Evolutionary conservation across 2,888 invertebrate species (phyloP), one percentile per base, ranked within the genome.

Genomic region (Heteromurus nitidus): DNA sequence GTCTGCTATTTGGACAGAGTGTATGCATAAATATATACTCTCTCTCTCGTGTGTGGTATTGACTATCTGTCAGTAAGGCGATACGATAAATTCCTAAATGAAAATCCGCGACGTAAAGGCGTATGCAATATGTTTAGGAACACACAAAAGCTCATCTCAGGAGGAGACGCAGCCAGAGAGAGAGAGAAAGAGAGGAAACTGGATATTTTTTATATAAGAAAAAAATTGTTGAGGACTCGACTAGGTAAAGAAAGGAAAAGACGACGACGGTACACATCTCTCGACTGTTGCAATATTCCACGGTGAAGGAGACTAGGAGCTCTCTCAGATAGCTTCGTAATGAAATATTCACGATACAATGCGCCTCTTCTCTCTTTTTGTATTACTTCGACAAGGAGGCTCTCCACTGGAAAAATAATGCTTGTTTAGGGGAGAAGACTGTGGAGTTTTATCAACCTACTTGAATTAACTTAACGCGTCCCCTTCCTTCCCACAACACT

Each of bases 301-400:
- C 42, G 20, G 24, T 22, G 65, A 65, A 44, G 1, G 64, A 65
- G 13, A 16, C 24, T 65, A 3, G 13, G 24, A 44, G 31, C 42
- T 11, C 42, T 11, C 9, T 11, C n/a, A 22, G 31, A 18, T 16
- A 58, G 9, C 58, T 22, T 58, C 13, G 31, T 65, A 65, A 65
- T 65, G 26, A 65, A 65, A 65, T 65, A 65, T 65, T 65, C 65
- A 65, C 42, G 65, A 65, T 44, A 20, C 31, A 55, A 55, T 55
- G 62, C 62, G 3, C 30, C 18, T 30, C n/a, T 30, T n/a, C n/a
- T 28, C 11, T 62, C 7, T 20, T 30, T 26, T 2, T 16, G 16
- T 55, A 11, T 16, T 13, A 22, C n/a, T 11, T 20, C 9, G 58
- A 58, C n/a, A 58, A 30, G 3, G 28, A 30, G n/a, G n/a, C n/a